These are phyloP conservation scores for Holotrichia oblita DNA, from an alignment of 1,140 invertebrate species.

Conservation along the genomic window DNA sequence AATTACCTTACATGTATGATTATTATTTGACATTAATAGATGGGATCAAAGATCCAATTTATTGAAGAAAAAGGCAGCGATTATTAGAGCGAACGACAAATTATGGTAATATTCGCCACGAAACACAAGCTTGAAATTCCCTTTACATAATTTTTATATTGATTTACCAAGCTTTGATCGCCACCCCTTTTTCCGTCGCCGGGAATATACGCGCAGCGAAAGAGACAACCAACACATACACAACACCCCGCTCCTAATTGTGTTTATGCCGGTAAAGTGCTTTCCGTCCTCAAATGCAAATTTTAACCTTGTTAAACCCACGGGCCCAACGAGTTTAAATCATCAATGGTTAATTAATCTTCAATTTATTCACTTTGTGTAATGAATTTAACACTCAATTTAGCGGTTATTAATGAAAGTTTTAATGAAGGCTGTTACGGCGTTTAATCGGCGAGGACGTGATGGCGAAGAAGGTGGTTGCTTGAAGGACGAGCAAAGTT, in stretches of 20 bases:
- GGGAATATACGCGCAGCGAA: background rate
- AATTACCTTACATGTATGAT: too few species aligned
- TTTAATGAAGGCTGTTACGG: constrained; percentile 62
- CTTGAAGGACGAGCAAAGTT: background rate
- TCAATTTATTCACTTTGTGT: constrained; percentile 65
- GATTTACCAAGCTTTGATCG: background rate
- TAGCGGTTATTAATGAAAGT: constrained; percentile 65
- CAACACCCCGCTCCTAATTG: constrained; percentile 38
- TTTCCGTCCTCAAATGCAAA: constrained; percentile 65
- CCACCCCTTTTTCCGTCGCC: background rate
- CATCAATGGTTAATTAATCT: constrained; percentile 66
- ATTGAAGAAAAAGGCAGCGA: too few species aligned
- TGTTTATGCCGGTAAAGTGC: constrained; percentile 57
- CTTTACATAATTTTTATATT: background rate
- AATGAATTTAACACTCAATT: constrained; percentile 66
- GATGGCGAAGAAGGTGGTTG: background rate
- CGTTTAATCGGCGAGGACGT: constrained; percentile 52
- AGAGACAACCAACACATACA: constrained; percentile 3
- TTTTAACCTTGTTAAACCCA: constrained; percentile 63
- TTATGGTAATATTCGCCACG: too few species aligned
- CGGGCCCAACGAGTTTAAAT: constrained; percentile 63
- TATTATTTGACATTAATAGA: too few species aligned
- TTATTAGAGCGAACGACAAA: too few species aligned
- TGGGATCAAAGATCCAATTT: too few species aligned
- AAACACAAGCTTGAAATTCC: background rate